Base-by-base conservation (phyloP, 23 tunicate genomes). In the Halocynthia aurantium region DNA sequence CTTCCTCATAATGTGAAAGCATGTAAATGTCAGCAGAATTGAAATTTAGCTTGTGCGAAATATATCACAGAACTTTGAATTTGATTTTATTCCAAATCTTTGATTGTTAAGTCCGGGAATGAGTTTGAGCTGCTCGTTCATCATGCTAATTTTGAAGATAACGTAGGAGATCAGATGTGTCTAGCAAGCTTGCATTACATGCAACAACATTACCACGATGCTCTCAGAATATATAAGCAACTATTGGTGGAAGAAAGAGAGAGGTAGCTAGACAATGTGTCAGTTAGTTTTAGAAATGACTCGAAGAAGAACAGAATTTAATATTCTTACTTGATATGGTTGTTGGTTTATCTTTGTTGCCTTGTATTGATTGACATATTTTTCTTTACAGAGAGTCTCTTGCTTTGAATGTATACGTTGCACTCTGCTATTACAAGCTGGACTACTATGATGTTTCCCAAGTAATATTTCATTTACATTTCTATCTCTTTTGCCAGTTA, bases 381-480 rank as follows among this genome's bases (percentile, higher is more conserved):
- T 51, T 66, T 12, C 4, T 6, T 84, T 89, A 8, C 93, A 86
- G 99, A 69, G 87, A 87, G 61, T 96, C 82, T 55, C 69, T 89
- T 40, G 99, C 99, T 12, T 69, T 96, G 71, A 96, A 96, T 80
- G 99, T 90, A 11, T 96, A 96, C 71, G 96, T 96, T 64, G 99
- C 99, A 51, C 79, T 89, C 10, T 96, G 96, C 65, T 89, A 89
- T 63, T 96, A 96, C 86, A 96, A 96, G 60, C 81, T 96, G 55
- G 99, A 96, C 70, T 96, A 96, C 77, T 96, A 82, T 71, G 99
- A 96, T 58, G 99, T 96, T 5, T 96, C 99, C 62, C 96, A 96
- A 93, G 98, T 86, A 81, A 63, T 15, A 8, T 52, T 10, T 51
- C 18, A 20, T 52, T 31, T 4, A 31, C 44, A 31, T 31, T 31